Conservation (phyloP, 2,113 vertebrate species). For the Kryptolebias marmoratus region DNA sequence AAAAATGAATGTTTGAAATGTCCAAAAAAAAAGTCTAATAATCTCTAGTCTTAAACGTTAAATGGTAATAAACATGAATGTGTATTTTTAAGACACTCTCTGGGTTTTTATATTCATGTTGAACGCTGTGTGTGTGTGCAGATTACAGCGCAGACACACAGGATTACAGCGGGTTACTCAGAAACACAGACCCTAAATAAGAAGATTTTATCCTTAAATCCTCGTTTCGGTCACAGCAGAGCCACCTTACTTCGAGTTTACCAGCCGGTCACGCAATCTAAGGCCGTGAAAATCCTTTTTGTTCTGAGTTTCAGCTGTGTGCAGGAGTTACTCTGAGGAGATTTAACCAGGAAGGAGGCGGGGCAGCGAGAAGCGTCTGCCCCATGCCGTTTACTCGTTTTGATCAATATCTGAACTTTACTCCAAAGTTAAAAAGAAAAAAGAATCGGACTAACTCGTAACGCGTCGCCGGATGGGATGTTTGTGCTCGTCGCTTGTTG, state of each 20-base stretch:
- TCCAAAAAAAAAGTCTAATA: constrained; percentile 74
- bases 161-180: constrained; percentile 58
- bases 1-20: constrained; percentile 79
- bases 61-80: constrained; percentile 83
- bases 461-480: no score
- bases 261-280: constrained; percentile 23
- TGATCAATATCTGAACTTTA: no score
- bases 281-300: not conserved
- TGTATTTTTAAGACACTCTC: constrained; percentile 74
- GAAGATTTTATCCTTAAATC: constrained; percentile 66
- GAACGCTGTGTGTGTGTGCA: not conserved
- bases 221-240: constrained; percentile 54
- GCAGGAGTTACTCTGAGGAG: not conserved
- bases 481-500: no score
- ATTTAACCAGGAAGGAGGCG: no score
- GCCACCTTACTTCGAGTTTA: constrained; percentile 33
- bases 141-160: constrained; percentile 51
- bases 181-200: constrained; percentile 50
- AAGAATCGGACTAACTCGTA: no score
- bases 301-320: not conserved
- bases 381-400: no score
- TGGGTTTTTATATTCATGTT: not conserved
- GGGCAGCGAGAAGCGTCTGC: no score
- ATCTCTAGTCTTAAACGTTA: constrained; percentile 73
- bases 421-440: no score